A percentile compares a stretch with the other conserved stretches of the same genome.
These are phyloP conservation scores for Chaetorhynchus papuensis DNA, from an alignment of 2,113 vertebrate genomes.

Conservation along the genomic window DNA sequence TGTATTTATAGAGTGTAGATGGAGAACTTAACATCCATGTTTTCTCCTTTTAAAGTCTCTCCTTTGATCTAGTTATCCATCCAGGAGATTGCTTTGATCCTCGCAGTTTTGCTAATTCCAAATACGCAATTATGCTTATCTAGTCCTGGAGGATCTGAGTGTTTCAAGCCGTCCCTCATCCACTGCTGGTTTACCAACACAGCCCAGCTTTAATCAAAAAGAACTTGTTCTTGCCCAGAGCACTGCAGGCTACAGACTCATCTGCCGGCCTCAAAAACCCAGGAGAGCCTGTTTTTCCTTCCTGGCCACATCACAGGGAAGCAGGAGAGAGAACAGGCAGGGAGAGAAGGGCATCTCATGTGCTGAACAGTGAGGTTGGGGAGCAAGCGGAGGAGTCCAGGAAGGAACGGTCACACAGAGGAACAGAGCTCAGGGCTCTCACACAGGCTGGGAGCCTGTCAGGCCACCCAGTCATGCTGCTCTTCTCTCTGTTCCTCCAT, in stretches of 20 bases:
- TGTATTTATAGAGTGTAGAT: slow-evolving; percentile 29
- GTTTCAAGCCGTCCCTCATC: slow-evolving; percentile 10
- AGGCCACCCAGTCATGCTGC: background rate
- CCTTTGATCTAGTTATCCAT: slow-evolving; percentile 55
- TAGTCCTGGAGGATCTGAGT: slow-evolving; percentile 45
- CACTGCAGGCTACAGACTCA: background rate
- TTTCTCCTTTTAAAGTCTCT: slow-evolving; percentile 51
- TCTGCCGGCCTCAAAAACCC: background rate
- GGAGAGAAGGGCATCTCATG: background rate
- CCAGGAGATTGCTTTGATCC: slow-evolving; percentile 56
- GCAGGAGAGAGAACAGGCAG: background rate
- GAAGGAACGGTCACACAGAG: background rate
- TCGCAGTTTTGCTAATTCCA: slow-evolving; percentile 46
- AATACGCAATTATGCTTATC: slow-evolving; percentile 52
- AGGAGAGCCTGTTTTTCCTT: background rate
- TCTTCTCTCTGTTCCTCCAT: background rate
- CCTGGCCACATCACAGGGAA: background rate
- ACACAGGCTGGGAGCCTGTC: background rate
- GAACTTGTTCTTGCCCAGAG: slow-evolving; percentile 14
- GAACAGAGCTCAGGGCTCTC: background rate
- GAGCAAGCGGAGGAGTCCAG: background rate
- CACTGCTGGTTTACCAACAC: slow-evolving; percentile 13
- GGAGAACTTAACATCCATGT: slow-evolving; percentile 47
- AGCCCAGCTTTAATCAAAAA: slow-evolving; percentile 2
- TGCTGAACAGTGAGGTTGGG: background rate